A percentile compares a stretch with the other conserved stretches of the same genome.
phyloP scores from a whole-genome alignment of 2,888 invertebrate genomes.

The Apamea monoglypha region DNA sequence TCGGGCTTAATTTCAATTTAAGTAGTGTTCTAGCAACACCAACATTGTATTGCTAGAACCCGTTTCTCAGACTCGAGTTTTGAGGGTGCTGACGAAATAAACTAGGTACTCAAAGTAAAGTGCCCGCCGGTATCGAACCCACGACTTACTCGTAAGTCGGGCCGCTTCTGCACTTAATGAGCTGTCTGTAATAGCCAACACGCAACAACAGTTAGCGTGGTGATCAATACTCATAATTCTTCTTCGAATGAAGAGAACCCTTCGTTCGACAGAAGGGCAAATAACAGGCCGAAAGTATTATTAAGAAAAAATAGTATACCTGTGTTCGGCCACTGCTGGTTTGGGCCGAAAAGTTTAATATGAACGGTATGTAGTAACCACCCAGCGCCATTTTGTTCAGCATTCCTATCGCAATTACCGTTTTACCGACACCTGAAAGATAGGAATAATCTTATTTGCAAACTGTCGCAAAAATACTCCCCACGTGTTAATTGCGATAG shows the following conservation, averaged over 20 bases:
- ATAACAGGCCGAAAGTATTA: background rate
- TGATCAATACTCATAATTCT: background rate
- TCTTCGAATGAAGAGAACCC: background rate
- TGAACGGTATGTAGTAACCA: slow-evolving; percentile 93
- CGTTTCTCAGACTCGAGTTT: background rate
- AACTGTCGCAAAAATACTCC: background rate
- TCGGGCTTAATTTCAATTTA: background rate
- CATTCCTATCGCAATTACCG: slow-evolving; percentile 94
- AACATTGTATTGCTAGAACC: too few relatives aligned
- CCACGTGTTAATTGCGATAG: background rate
- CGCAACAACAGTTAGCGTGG: background rate
- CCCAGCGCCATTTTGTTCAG: slow-evolving; percentile 91
- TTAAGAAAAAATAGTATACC: slow-evolving; percentile 66
- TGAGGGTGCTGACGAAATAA: background rate
- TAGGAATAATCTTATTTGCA: background rate
- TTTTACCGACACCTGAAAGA: slow-evolving; percentile 96
- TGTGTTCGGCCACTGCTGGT: slow-evolving; percentile 96
- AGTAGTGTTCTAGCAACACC: slow-evolving; percentile 1
- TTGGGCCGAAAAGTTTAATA: slow-evolving; percentile 97
- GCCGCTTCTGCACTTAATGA: background rate
- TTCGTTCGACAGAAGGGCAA: background rate
- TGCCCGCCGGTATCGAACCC: background rate
- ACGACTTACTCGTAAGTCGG: background rate
- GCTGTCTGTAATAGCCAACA: background rate
- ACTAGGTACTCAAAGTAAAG: background rate